Evolutionary conservation across 2,797 vertebrate genomes (phyloP).

Genomic region (Oryzias dopingdopingensis): DNA sequence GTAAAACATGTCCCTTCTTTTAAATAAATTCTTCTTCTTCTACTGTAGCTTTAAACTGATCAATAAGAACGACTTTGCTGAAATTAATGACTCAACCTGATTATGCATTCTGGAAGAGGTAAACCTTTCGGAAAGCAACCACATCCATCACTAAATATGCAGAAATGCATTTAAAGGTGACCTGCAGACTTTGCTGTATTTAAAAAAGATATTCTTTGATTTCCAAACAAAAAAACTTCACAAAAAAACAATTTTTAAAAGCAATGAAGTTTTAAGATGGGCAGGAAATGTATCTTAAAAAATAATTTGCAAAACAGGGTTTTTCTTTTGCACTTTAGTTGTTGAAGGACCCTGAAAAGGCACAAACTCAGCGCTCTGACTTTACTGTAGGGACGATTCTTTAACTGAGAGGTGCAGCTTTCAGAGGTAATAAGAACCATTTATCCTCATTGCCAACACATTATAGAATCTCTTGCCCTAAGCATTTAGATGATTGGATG

Average conservation of each 20-base stretch:
- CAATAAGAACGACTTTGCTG: slow-evolving; percentile 14
- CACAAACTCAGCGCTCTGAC: slow-evolving; percentile 19
- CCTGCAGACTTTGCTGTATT: background rate
- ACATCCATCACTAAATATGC: slow-evolving; percentile 30
- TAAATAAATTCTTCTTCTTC: background rate
- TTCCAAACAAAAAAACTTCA: background rate
- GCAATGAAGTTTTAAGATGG: background rate
- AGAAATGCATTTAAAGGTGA: slow-evolving; percentile 24
- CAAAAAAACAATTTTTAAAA: too few species aligned
- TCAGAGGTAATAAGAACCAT: slow-evolving; percentile 39
- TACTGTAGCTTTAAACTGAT: slow-evolving; percentile 11
- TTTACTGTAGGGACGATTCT: slow-evolving; percentile 33
- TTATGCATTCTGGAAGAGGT: slow-evolving; percentile 30
- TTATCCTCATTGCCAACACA: slow-evolving; percentile 45
- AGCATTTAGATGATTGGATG: slow-evolving; percentile 44
- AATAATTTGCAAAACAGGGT: slow-evolving; percentile 11
- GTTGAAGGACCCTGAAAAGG: slow-evolving; percentile 24
- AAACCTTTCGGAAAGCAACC: slow-evolving; percentile 25
- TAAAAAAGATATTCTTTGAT: slow-evolving; percentile 8
- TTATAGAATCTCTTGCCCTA: slow-evolving; percentile 28
- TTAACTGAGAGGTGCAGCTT: slow-evolving; percentile 30
- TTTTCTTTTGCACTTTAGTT: slow-evolving; percentile 13
- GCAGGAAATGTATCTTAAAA: slow-evolving; percentile 9
- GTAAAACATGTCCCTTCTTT: background rate
- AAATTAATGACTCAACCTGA: slow-evolving; percentile 40